These are phyloP conservation scores for Sebastes baramenuke DNA, from an alignment of 2,797 vertebrate genomes.

Conservation along the genomic window DNA sequence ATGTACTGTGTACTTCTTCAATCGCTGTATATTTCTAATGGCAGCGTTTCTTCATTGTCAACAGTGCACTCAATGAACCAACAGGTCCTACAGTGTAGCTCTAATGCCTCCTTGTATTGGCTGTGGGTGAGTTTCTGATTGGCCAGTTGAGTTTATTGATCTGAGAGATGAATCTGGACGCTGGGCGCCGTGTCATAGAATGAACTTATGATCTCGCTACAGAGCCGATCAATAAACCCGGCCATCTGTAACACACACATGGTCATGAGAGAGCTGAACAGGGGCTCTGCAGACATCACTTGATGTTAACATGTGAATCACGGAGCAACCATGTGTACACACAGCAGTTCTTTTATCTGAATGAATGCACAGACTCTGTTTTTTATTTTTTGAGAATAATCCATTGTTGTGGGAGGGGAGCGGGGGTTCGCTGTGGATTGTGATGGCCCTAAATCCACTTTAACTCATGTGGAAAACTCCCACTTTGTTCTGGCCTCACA, in stretches of 20 bases:
- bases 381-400: background rate
- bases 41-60: background rate
- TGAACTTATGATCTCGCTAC: conserved; percentile 30
- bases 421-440: conserved; percentile 32
- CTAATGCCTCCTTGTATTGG: background rate
- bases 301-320: background rate
- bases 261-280: background rate
- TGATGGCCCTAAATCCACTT: conserved; percentile 55
- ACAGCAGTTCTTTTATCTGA: background rate
- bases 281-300: conserved; percentile 9
- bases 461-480: conserved; percentile 71
- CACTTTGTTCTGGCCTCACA: conserved; percentile 56
- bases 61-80: background rate
- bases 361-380: background rate
- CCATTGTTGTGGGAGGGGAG: conserved; percentile 27
- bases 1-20: too few species aligned
- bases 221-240: conserved; percentile 43
- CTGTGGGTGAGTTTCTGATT: conserved; percentile 1
- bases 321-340: background rate
- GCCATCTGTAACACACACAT: background rate
- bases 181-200: conserved; percentile 2
- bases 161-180: conserved; percentile 40
- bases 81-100: background rate
- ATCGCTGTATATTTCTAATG: background rate
- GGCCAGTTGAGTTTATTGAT: conserved; percentile 55